Evolutionary conservation across 2,888 invertebrate species (phyloP), one percentile per base, ranked within the genome.

Genomic region (Cryptops parisi): DNA sequence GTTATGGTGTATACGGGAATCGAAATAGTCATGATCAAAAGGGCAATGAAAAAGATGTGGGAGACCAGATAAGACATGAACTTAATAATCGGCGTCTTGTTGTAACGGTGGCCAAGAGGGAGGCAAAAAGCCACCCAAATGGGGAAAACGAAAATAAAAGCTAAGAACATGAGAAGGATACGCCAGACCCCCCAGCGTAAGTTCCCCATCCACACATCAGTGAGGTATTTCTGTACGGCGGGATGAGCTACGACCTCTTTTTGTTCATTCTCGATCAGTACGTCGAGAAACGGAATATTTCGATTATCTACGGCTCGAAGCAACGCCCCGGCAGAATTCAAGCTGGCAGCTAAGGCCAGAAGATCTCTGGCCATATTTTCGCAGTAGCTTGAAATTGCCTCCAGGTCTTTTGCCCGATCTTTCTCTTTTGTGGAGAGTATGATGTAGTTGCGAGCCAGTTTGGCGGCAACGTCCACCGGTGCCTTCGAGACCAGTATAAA

Each of bases 51-150:
- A 72, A 96, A 96, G 64, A 98, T 83, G 73, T 99, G 98, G 5
- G 97, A 96, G 23, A 97, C 96, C 63, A 99, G 78, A 72, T 98
- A 97, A 44, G 96, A 94, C 87, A 97, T 96, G 73, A 98, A 99
- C 74, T 98, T 98, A 66, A 99, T 94, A 66, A 98, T 96, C 55
- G 98, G 98, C 64, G 97, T 90, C 76, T 94, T 90, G 76, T 93
- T 89, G 74, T 87, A 93, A 71, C 86, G 86, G 74, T 93, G 91
- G 41, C 89, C 89, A 66, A 94, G 73, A 50, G 96, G 96, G 67
- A 96, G 79, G 58, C 94, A 93, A 70, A 96, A 90, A 48, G 86
- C 82, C 61, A 96, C 75, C 96, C 96, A 98, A 27, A 97, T 82
- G 4, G 96, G 90, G 39, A 98, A 98, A 67, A 90, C 90, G 52